A percentile compares a stretch with the other conserved stretches of the same genome.
Conservation (phyloP, 2,113 vertebrate species). For the Synchiropus splendidus region DNA sequence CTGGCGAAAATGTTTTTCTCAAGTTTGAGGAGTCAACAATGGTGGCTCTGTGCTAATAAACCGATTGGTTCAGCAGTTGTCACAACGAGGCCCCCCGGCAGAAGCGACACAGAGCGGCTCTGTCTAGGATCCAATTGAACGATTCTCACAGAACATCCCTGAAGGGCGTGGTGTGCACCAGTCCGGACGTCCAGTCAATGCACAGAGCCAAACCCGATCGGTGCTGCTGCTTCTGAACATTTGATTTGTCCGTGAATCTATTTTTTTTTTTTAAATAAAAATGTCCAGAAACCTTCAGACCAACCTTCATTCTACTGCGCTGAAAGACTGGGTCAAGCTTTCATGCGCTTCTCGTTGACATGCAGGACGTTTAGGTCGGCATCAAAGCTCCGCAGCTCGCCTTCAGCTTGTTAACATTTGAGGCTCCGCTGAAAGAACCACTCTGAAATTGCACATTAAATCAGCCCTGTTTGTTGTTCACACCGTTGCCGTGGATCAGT, state of each 20-base stretch:
- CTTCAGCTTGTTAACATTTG: no score
- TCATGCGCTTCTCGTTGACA: constrained; percentile 38
- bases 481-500: no score
- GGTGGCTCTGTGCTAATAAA: constrained; percentile 14
- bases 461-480: no score
- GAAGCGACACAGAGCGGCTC: constrained; percentile 23
- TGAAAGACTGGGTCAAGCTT: no score
- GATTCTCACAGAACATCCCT: constrained; percentile 32
- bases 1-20: no score
- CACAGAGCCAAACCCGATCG: constrained; percentile 44
- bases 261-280: no score
- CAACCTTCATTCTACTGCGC: no score
- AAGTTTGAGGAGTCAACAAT: constrained; percentile 5
- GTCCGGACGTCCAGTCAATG: constrained; percentile 47
- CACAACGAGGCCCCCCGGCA: constrained; percentile 11
- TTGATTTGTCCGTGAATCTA: constrained; percentile 5
- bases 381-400: no score
- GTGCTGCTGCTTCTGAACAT: constrained; percentile 31
- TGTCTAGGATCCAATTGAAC: constrained; percentile 23
- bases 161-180: constrained; percentile 18
- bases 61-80: constrained; percentile 28
- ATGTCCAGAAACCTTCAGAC: constrained; percentile 11
- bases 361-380: constrained; percentile 23
- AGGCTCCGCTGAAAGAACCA: no score
- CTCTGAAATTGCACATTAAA: no score